Conservation (phyloP, 2,888 invertebrate genomes). For the Meiosimyza platycephala region DNA sequence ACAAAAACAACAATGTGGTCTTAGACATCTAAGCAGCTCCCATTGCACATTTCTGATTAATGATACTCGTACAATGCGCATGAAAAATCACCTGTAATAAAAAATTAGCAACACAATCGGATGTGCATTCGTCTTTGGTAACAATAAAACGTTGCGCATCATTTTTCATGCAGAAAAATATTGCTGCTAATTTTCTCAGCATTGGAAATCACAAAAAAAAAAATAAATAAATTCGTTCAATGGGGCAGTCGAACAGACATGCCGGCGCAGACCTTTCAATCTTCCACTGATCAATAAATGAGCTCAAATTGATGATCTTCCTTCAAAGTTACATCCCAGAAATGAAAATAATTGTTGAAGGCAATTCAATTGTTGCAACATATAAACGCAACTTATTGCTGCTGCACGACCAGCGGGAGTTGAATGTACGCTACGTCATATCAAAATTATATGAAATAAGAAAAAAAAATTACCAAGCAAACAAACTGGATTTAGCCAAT, state of each 20-base stretch:
- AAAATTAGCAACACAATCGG: slow-evolving; percentile 5
- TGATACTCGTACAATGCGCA: background rate
- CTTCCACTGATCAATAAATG: slow-evolving; percentile 3
- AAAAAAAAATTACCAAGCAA: background rate
- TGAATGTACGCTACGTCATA: background rate
- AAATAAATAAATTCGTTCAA: background rate
- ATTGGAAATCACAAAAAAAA: too few species aligned
- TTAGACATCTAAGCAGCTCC: slow-evolving; percentile 8
- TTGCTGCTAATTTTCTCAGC: too few species aligned
- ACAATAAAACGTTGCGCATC: too few species aligned
- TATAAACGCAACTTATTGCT: slow-evolving; percentile 3
- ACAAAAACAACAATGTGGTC: background rate
- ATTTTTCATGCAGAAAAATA: too few species aligned
- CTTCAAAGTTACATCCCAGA: background rate
- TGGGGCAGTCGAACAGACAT: background rate
- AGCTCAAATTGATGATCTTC: background rate
- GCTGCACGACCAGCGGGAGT: background rate
- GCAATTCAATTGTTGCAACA: background rate
- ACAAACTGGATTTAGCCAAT: slow-evolving; percentile 5
- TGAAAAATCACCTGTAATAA: background rate
- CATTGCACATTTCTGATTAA: background rate
- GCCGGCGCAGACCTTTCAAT: background rate
- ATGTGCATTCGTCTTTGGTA: background rate
- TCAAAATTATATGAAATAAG: background rate
- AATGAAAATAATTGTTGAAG: background rate